Evolutionary conservation across 2,888 invertebrate genomes (phyloP), one percentile per base, ranked within the genome.

Genomic region (Blastobasis adustella): DNA sequence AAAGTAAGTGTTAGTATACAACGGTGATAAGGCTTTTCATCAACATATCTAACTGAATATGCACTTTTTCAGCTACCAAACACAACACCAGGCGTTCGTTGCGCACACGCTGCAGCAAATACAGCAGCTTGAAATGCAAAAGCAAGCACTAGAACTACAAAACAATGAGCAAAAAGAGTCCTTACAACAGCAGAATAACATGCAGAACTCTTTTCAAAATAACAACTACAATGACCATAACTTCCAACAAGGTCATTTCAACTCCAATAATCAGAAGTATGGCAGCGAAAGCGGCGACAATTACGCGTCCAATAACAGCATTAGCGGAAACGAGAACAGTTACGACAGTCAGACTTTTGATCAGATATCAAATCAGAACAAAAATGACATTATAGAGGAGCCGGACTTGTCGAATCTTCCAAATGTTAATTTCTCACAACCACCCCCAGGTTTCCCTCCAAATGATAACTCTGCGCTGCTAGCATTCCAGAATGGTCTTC

Each of bases 51-150:
- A 45, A 45, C n/a, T 45, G 10, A 23, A 23, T 7, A 10, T 44
- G 1, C 37, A n/a, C 37, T 43, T 59, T 79, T 86, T 51, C 72
- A 93, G 93, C 66, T 96, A 97, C 70, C 95, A 97, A 84, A 92
- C 95, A 44, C 99, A 99, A 74, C 99, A 99, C 86, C 95, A 97
- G 79, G 96, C 98, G 8, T 99, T 98, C 76, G 95, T 97, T 8
- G 92, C 93, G 54, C 99, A 99, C 83, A 95, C 98, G 5, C 90
- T 95, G 81, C 94, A 95, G 72, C 96, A 96, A 79, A 95, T 97
- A 65, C 93, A 95, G 67, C 95, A 93, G 64, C 85, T 95, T 49
- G 95, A 96, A 72, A 93, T 94, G 75, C 95, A 95, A 73, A 95
- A 93, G 67, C 91, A 92, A 60, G 90, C 90, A 0, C 74, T 93